These are phyloP conservation scores for Epirrhoe tristata DNA, from an alignment of 2,888 invertebrate species.

Conservation along the genomic window DNA sequence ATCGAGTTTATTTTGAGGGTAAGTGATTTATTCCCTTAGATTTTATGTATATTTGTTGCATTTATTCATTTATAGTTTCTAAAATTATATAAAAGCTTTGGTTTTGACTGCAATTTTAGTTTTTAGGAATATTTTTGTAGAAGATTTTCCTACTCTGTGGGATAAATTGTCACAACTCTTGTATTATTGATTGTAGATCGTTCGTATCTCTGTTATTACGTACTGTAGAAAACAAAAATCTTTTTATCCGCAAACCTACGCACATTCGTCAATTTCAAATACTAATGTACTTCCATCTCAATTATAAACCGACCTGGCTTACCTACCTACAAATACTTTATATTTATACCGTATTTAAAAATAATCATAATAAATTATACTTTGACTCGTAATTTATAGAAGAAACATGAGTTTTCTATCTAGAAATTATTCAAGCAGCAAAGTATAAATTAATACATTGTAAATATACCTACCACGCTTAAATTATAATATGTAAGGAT, in stretches of 20 bases:
- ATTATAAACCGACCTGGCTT: slow-evolving; percentile 8
- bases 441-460: slow-evolving; percentile 52
- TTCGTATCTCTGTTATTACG: neutral
- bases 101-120: slow-evolving; percentile 63
- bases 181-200: slow-evolving; percentile 7
- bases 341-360: slow-evolving; percentile 6
- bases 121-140: slow-evolving; percentile 41
- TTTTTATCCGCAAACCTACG: slow-evolving; percentile 6
- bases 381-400: slow-evolving; percentile 38
- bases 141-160: slow-evolving; percentile 26
- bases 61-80: slow-evolving; percentile 68
- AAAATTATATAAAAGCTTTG: slow-evolving; percentile 40
- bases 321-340: slow-evolving; percentile 15
- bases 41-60: slow-evolving; percentile 79
- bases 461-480: slow-evolving; percentile 68
- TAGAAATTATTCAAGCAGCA: slow-evolving; percentile 41
- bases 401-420: slow-evolving; percentile 50
- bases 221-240: slow-evolving; percentile 1
- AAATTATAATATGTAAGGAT: slow-evolving; percentile 62
- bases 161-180: slow-evolving; percentile 50
- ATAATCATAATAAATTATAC: slow-evolving; percentile 23
- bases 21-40: slow-evolving; percentile 53
- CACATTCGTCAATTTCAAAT: slow-evolving; percentile 35
- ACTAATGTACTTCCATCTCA: slow-evolving; percentile 9
- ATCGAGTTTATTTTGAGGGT: slow-evolving; percentile 52